phyloP scores from a whole-genome alignment of 1,140 invertebrate genomes.

The Globodera rostochiensis region DNA sequence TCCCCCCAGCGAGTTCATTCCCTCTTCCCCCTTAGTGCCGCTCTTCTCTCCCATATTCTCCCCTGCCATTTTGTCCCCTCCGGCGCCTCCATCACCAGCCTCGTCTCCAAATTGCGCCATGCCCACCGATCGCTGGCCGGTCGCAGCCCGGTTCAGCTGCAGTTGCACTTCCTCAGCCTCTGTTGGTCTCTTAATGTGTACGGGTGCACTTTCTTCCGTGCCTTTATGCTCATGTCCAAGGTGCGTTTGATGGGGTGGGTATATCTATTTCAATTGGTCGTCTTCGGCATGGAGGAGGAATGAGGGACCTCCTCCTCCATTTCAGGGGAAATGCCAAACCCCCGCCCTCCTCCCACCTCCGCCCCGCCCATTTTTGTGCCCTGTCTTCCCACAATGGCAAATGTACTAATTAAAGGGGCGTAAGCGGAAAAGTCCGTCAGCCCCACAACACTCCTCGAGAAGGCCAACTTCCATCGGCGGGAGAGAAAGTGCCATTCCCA shows the following conservation, averaged over 20 bases:
- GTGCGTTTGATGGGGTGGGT: slow-evolving; percentile 23
- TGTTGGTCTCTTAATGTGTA: slow-evolving; percentile 51
- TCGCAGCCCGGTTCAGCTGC: slow-evolving; percentile 40
- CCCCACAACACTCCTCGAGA: not conserved
- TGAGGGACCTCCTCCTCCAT: too few relatives aligned
- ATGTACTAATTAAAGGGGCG: slow-evolving; percentile 2
- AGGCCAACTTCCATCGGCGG: too few relatives aligned
- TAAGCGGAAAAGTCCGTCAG: not conserved
- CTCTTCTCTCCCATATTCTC: slow-evolving; percentile 37
- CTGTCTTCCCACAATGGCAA: not conserved
- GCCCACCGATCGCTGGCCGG: slow-evolving; percentile 36
- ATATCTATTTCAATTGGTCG: too few relatives aligned
- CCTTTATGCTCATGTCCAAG: slow-evolving; percentile 52
- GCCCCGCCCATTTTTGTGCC: too few relatives aligned
- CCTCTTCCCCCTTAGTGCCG: slow-evolving; percentile 25
- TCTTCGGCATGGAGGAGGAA: too few relatives aligned
- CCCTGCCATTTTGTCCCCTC: slow-evolving; percentile 43
- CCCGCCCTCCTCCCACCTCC: too few relatives aligned
- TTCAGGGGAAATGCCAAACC: too few relatives aligned
- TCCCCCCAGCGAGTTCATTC: not conserved
- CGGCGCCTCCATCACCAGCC: slow-evolving; percentile 26
- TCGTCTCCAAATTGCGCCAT: slow-evolving; percentile 35
- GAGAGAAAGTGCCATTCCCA: not conserved
- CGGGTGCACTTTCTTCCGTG: slow-evolving; percentile 49
- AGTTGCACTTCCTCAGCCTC: slow-evolving; percentile 42